phyloP scores from a whole-genome alignment of 1,140 invertebrate genomes.

The Bombus affinis region DNA sequence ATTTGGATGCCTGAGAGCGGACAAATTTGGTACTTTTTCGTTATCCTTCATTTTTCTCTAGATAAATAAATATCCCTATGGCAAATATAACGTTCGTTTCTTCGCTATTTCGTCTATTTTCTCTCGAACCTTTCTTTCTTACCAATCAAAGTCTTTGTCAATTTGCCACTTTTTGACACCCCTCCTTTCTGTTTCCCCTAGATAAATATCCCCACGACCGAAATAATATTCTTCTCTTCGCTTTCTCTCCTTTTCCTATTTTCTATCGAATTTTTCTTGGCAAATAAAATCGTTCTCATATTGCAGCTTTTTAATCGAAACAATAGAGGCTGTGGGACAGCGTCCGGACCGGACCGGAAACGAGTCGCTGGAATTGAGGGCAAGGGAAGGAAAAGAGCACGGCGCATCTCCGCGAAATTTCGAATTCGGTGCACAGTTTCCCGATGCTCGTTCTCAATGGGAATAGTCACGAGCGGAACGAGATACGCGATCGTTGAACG shows the following conservation, averaged over 20 bases:
- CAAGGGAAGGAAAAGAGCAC: not conserved
- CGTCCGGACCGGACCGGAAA: not conserved
- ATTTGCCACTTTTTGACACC: too few species aligned
- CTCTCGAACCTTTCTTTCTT: too few species aligned
- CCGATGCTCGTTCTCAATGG: not conserved
- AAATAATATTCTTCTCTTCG: too few species aligned
- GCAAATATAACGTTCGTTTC: too few species aligned
- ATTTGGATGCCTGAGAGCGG: too few species aligned
- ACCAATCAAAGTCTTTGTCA: too few species aligned
- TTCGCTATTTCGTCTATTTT: too few species aligned
- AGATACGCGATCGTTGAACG: slow-evolving; percentile 14
- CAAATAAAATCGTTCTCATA: not conserved
- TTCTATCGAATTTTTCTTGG: not conserved
- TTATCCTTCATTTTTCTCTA: too few species aligned
- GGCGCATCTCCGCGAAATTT: not conserved
- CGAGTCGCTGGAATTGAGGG: not conserved
- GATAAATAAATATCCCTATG: too few species aligned
- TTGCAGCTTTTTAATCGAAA: not conserved
- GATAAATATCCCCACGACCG: not conserved
- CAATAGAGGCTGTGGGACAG: not conserved
- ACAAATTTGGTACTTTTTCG: too few species aligned
- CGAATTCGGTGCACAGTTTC: not conserved
- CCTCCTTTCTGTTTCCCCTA: too few species aligned
- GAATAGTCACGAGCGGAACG: slow-evolving; percentile 6
- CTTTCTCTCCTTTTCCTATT: too few species aligned